Conservation (phyloP, 1,140 invertebrate genomes). For the Olivierus martensii region DNA sequence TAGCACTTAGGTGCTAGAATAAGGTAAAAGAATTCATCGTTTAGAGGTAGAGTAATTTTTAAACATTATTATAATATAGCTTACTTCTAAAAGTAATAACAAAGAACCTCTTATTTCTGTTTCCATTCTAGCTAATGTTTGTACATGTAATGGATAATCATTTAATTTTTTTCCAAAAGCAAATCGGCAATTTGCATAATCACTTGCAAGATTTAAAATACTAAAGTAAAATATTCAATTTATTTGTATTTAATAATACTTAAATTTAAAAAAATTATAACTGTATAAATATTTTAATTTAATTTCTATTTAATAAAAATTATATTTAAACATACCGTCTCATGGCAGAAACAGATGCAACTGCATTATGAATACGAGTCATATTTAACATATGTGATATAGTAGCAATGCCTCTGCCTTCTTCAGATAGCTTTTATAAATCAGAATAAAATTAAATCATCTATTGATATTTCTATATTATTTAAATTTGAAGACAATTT, state of each 20-base stretch:
- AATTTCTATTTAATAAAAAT: no score
- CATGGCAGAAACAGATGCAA: slow-evolving; percentile 34
- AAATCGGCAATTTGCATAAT: slow-evolving; percentile 36
- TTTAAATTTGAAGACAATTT: no score
- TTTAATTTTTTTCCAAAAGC: slow-evolving; percentile 38
- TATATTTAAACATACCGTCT: slow-evolving; percentile 28
- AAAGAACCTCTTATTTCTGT: slow-evolving; percentile 27
- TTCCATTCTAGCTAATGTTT: slow-evolving; percentile 39
- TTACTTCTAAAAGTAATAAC: slow-evolving; percentile 12
- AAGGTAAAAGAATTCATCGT: no score
- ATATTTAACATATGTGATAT: slow-evolving; percentile 45
- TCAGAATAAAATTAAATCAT: neutral
- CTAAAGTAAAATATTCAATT: slow-evolving; percentile 27
- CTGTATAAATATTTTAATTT: neutral
- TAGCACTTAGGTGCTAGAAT: no score
- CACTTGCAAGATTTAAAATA: slow-evolving; percentile 37
- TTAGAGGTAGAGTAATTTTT: no score
- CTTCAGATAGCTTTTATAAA: slow-evolving; percentile 32
- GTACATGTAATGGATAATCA: slow-evolving; percentile 39
- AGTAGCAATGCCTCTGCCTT: slow-evolving; percentile 38
- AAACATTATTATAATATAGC: neutral
- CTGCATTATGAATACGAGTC: slow-evolving; percentile 43
- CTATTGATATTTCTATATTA: no score
- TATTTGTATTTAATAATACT: no score
- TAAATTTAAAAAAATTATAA: neutral